phyloP scores from a whole-genome alignment of 2,113 vertebrate genomes.

The Perca schrenkii region DNA sequence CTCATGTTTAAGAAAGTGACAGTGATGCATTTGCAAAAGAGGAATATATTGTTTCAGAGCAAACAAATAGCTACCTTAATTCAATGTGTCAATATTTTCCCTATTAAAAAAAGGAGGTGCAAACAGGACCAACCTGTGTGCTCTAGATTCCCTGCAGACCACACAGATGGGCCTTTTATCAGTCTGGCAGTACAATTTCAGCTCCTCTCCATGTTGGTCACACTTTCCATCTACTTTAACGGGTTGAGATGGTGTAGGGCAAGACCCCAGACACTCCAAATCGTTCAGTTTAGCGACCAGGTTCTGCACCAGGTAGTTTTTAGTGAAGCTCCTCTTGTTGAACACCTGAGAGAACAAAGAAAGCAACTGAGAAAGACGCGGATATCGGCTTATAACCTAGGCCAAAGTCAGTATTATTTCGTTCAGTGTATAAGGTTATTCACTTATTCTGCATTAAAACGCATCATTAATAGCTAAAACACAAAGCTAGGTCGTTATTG shows the following conservation, averaged over 20 bases:
- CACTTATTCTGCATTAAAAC: no score
- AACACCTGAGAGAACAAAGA: constrained; percentile 77
- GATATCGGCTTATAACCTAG: neutral
- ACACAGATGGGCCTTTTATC: constrained; percentile 85
- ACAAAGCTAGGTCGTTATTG: no score
- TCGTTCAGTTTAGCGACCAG: constrained; percentile 84
- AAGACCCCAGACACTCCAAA: constrained; percentile 76
- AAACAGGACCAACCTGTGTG: constrained; percentile 78
- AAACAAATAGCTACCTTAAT: neutral
- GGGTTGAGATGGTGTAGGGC: constrained; percentile 63
- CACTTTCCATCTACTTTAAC: constrained; percentile 80
- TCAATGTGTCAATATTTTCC: neutral
- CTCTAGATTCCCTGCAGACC: constrained; percentile 84
- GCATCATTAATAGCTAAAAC: fast-evolving
- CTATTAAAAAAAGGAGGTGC: neutral
- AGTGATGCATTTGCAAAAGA: neutral
- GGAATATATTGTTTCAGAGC: neutral
- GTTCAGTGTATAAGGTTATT: neutral
- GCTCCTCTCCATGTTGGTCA: constrained; percentile 83
- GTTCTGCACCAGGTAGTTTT: constrained; percentile 86
- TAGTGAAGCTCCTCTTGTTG: constrained; percentile 83
- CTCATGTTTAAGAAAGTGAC: neutral
- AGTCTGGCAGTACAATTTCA: constrained; percentile 84
- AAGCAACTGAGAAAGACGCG: neutral
- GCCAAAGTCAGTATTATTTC: neutral